Conservation (phyloP, 2,113 vertebrate species). For the Apteryx owenii region DNA sequence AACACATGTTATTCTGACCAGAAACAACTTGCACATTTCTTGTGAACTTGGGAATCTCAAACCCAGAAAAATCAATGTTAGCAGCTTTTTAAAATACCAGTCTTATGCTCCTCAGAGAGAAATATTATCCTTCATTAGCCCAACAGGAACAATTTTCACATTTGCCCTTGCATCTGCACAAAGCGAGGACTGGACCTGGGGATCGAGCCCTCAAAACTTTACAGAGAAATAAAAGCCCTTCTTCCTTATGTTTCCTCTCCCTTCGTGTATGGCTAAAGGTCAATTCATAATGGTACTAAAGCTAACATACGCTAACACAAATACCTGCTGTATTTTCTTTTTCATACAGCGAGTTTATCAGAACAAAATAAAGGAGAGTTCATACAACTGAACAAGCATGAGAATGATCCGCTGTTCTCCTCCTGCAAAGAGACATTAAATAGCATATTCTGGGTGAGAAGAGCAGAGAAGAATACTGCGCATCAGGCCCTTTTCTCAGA, state of each 20-base stretch:
- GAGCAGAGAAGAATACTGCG: background rate
- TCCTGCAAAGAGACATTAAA: background rate
- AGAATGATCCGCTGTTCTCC: background rate
- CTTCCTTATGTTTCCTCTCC: background rate
- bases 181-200: background rate
- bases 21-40: constrained; percentile 14
- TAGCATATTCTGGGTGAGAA: background rate
- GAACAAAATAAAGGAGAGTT: background rate
- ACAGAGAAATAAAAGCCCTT: background rate
- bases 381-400: background rate
- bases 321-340: background rate
- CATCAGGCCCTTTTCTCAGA: background rate
- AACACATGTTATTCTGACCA: background rate
- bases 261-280: background rate
- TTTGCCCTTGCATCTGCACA: background rate
- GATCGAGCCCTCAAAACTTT: background rate
- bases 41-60: background rate
- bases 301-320: background rate
- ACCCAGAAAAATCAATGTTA: background rate
- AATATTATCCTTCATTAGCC: background rate
- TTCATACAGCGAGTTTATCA: background rate
- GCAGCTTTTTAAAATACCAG: background rate
- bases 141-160: background rate
- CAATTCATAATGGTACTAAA: background rate
- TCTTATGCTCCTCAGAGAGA: background rate